Evolutionary conservation across 2,888 invertebrate genomes (phyloP), one percentile per base, ranked within the genome.

Genomic region (Stenurella melanura): DNA sequence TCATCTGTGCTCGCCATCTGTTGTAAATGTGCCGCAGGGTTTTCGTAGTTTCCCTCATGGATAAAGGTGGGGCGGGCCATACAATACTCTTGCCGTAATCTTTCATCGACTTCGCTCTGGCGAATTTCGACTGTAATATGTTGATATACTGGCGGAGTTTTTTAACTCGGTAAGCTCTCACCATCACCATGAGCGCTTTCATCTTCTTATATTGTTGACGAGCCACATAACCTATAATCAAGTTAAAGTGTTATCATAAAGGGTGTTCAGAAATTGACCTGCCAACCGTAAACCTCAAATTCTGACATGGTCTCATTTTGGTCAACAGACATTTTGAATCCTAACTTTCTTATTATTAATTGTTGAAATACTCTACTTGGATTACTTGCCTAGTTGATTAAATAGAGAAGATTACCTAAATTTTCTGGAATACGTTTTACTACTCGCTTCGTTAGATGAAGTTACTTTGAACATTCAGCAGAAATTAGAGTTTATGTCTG

Each of bases 1-100:
- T 93, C 92, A 96, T 96, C 90, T 92, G 94, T 0, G 97, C 98
- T 75, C 97, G 91, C 98, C 98, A 98, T 82, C 95, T 91, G n/a
- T 94, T 92, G 86, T 92, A 95, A 15, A 95, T 92, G 67, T 90
- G 90, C 73, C 91, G 92, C 77, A 95, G 90, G 19, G 92, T 88
- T 1, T 92, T 90, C 15, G 94, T 92, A 0, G 93, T 93, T 17
- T 91, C 89, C 63, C 93, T 91, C 0, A 95, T 92, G 0, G 94
- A 92, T 21, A 93, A 92, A 7, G 97, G 94, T 10, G 96, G 94
- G 0, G 90, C 88, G 0, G 98, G 98, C 98, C 98, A 98, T 54
- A 91, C 90, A 66, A 96, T 90, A 80, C 91, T 92, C 88, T 95
- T 95, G 5, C 96, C 96, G 86, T 93, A 95, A 88, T 96, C 95